Evolutionary conservation across 2,888 invertebrate genomes (phyloP), one percentile per base, ranked within the genome.

Genomic region (Tipula vernalis): DNA sequence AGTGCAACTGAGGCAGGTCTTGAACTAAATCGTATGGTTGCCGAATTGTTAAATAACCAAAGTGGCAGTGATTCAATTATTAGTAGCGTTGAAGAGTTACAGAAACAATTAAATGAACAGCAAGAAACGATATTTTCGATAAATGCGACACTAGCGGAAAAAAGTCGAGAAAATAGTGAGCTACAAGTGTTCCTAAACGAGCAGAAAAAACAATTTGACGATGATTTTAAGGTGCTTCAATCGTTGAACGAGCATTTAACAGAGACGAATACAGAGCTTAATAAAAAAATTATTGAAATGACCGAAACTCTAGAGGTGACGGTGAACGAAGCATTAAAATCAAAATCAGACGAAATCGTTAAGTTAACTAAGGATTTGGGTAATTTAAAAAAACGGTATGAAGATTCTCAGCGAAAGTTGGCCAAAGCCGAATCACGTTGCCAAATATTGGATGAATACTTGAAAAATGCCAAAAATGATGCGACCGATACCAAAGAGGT

Each of bases 1-100:
- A 95, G 94, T 89, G 96, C 96, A 0, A 96, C 96, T 0, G 96
- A 96, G 89, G 96, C 96, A 6, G 95, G 95, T 83, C 92, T 97
- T 88, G 97, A 97, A 91, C 90, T 95, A 86, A 95, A 95, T 89
- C 92, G 93, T 89, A 95, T 95, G 92, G 91, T 95, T 42, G 92
- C 94, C 0, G 95, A 95, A 89, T 92, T 95, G 88, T 91, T 95
- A 86, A 94, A 92, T 87, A 94, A 95, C 87, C 96, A 96, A 88
- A 94, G 94, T 88, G 93, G 95, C 0, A 94, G 93, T 89, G 93
- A 94, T 87, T 94, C 93, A 1, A 90, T 95, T 84, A 93, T 94
- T 87, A 93, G 93, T 88, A 95, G 94, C 85, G 93, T 95, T 1
- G 94, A 95, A 88, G 93, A 94, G 89, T 91, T 95, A 88, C 95